A percentile compares a stretch with the other conserved stretches of the same genome.
phyloP scores from a whole-genome alignment of 2,888 invertebrate species.

The Caenorhabditis afra region DNA sequence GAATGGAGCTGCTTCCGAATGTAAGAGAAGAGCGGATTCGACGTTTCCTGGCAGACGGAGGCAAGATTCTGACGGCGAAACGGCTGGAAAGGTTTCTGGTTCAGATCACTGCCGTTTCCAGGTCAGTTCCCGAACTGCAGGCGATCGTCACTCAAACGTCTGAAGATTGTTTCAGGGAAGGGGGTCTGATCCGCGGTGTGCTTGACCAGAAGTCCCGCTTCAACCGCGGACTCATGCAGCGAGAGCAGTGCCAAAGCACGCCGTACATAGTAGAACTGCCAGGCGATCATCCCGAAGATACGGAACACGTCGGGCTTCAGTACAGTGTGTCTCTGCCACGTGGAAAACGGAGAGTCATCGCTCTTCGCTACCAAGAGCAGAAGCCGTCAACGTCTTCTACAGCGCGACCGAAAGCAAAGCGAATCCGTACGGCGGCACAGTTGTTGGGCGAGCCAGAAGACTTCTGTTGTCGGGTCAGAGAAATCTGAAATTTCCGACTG shows the following conservation, averaged over 20 bases:
- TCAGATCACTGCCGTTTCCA: slow-evolving; percentile 28
- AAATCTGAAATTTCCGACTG: neutral
- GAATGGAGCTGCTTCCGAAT: slow-evolving; percentile 23
- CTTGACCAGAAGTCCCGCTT: slow-evolving; percentile 39
- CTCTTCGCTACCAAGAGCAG: slow-evolving; percentile 35
- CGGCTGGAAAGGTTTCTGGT: slow-evolving; percentile 29
- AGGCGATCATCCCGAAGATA: slow-evolving; percentile 31
- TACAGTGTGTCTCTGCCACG: slow-evolving; percentile 47
- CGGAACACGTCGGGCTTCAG: slow-evolving; percentile 1
- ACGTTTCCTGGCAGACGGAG: slow-evolving; percentile 23
- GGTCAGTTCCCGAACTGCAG: neutral
- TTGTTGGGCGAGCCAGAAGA: slow-evolving; percentile 46
- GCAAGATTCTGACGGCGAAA: slow-evolving; percentile 21
- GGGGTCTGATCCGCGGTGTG: slow-evolving; percentile 23
- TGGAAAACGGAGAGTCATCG: slow-evolving; percentile 25
- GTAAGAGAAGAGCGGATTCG: slow-evolving; percentile 21
- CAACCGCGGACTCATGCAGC: slow-evolving; percentile 25
- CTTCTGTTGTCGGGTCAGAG: slow-evolving; percentile 42
- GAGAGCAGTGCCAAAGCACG: slow-evolving; percentile 24
- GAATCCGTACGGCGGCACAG: slow-evolving; percentile 41
- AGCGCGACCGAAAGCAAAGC: slow-evolving; percentile 1
- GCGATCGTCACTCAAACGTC: no score
- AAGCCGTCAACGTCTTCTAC: slow-evolving; percentile 32
- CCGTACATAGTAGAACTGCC: slow-evolving; percentile 53
- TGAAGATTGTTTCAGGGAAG: slow-evolving; percentile 27